Evolutionary conservation across 2,888 invertebrate species (phyloP), one percentile per base, ranked within the genome.

Genomic region (Phengaris arion): DNA sequence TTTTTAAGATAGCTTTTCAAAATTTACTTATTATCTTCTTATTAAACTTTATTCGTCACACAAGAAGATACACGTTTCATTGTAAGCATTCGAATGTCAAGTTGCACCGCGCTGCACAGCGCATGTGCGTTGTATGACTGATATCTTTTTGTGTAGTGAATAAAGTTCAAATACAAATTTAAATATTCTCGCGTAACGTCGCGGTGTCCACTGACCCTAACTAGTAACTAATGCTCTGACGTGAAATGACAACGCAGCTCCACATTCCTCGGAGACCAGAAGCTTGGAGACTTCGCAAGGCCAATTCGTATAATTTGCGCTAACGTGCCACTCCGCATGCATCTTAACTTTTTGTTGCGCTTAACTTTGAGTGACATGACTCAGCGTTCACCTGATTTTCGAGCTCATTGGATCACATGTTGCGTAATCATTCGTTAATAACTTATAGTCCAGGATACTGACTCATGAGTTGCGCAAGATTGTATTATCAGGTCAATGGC

Each of bases 381-480:
- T 64, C 64, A 64, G 64, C 35, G 22, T 22, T 45, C 64, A 35
- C 13, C 64, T 45, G 10, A 35, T 64, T 64, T 59, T 59, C 22
- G 57, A 22, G 4, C 6, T 13, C 12, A 45, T 64, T 64, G 35
- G 64, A 6, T 64, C 64, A 59, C 3, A 57, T 64, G 35, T 64
- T 64, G 45, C 35, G 64, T 35, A 64, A 64, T 70, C 70, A 70
- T 70, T 64, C n/a, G 51, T 70, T 48, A 15, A 70, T 51, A 70
- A 70, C 22, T 51, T 5, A 22, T 51, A 70, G 22, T 1, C 22
- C 22, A 22, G 51, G 15, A 51, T 46, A 48, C 7, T 72, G 72
- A 72, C 35, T 72, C 72, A 72, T 9, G 15, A 51, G 48, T 15
- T 70, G 52, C 72, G 52, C 72, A 72, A 72, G 15, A 35, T 52